Percentiles rank a stretch among this genome's conserved stretches.
These are phyloP conservation scores for Echinarachnius parma DNA, from an alignment of 53 echinoderm and acorn worm genomes.

Conservation along the genomic window DNA sequence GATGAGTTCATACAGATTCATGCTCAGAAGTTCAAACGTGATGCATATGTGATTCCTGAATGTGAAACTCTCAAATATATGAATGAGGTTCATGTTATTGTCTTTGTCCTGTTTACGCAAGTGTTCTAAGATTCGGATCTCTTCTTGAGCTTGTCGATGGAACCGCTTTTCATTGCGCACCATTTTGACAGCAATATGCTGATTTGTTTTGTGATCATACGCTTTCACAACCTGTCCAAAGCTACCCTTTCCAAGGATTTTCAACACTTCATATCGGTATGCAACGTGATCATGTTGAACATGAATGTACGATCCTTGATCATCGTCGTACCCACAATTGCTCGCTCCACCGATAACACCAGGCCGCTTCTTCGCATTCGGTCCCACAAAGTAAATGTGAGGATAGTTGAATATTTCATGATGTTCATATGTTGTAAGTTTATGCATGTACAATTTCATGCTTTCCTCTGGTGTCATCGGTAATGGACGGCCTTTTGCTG, in stretches of 20 bases:
- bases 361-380: constrained; percentile 97
- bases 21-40: constrained; percentile 96
- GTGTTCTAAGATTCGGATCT: constrained; percentile 98
- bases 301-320: constrained; percentile 94
- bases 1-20: constrained; percentile 99
- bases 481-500: constrained; percentile 72
- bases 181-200: constrained; percentile 97
- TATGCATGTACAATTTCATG: constrained; percentile 99
- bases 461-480: constrained; percentile 95
- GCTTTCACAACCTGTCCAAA: constrained; percentile 99
- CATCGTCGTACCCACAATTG: constrained; percentile 99
- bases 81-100: constrained; percentile 98
- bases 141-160: constrained; percentile 99
- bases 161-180: constrained; percentile 98
- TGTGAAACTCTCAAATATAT: constrained; percentile 90
- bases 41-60: constrained; percentile 99
- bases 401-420: constrained; percentile 95
- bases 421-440: constrained; percentile 96
- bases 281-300: constrained; percentile 98
- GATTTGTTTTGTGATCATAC: constrained; percentile 98
- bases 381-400: constrained; percentile 95
- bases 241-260: constrained; percentile 98
- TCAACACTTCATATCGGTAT: constrained; percentile 96
- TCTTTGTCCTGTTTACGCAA: constrained; percentile 98
- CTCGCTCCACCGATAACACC: constrained; percentile 96